Base-by-base conservation (phyloP, 2,797 vertebrate genomes). In the Neosilurus hyrtlii region DNA sequence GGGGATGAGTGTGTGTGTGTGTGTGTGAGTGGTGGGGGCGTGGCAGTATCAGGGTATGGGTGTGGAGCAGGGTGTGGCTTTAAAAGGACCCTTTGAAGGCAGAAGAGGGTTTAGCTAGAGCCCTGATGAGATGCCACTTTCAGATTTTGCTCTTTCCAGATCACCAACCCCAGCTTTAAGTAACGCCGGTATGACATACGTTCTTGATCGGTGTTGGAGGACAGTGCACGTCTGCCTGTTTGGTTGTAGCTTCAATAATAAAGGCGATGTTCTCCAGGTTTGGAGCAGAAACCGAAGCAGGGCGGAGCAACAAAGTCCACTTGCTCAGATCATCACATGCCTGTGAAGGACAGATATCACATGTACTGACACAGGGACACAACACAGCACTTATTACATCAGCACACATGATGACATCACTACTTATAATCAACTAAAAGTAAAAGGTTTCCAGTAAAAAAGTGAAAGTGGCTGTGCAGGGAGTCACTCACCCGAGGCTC, bases 241-340 rank as follows among this genome's bases (percentile, higher is more conserved):
- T 93, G 88, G 92, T 90, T 80, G 92, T 15, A 79, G 96, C 95
- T 89, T 98, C 96, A 56, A 97, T 96, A 89, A 99, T 95, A 92
- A 99, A 99, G n/a, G 95, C 95, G 52, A 99, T 92, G 81, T 93
- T 95, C 20, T 96, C 96, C 71, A 92, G 85, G 77, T 86, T 87
- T 63, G 94, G 93, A 84, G 90, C 79, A 86, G 79, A 89, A 81
- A 91, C 30, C 61, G 93, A 84, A 57, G 94, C 93, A 35, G 96
- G 93, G 54, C 92, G 86, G 22, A 95, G 88, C 81, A 96, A 91
- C 1, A 94, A 86, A 2, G 93, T 96, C 97, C 97, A 99, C 80
- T 94, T 95, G 93, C 93, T 97, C 85, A 97, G 91, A 88, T 97
- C 96, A 72, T 96, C 96, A 80, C 96, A 94, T 56, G 90, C 94